phyloP scores from a whole-genome alignment of 2,797 vertebrate genomes.

The Rhinophrynus dorsalis region DNA sequence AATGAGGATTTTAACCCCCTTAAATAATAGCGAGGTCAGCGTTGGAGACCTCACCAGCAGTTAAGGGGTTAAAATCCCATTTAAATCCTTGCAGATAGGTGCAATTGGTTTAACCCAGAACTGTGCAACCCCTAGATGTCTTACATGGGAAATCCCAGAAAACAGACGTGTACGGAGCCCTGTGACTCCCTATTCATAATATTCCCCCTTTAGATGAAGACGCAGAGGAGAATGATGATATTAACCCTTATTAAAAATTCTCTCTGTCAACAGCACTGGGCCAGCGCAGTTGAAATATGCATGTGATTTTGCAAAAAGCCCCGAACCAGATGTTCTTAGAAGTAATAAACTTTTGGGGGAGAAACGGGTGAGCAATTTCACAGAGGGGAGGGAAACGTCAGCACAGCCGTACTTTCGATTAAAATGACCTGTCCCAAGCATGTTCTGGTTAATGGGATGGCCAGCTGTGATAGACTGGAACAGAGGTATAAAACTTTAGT shows the following conservation, averaged over 20 bases:
- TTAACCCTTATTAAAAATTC: conserved; percentile 66
- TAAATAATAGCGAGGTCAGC: too few relatives aligned
- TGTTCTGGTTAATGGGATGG: conserved; percentile 60
- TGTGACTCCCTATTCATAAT: conserved; percentile 55
- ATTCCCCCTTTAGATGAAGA: conserved; percentile 56
- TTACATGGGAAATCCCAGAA: conserved; percentile 57
- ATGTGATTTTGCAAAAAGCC: conserved; percentile 53
- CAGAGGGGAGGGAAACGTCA: conserved; percentile 48
- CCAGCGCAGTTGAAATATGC: conserved; percentile 54
- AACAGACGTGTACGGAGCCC: conserved; percentile 44
- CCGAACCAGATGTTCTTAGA: conserved; percentile 58
- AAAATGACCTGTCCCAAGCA: conserved; percentile 54
- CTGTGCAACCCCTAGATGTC: conserved; percentile 56
- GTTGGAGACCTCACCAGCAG: too few relatives aligned
- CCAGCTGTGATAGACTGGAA: conserved; percentile 51
- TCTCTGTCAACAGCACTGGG: conserved; percentile 58
- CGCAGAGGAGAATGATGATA: conserved; percentile 56
- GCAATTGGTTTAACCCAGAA: too few relatives aligned
- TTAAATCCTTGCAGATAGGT: too few relatives aligned
- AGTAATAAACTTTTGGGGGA: conserved; percentile 48
- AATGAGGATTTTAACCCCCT: too few relatives aligned
- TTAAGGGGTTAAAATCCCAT: too few relatives aligned
- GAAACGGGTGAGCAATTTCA: conserved; percentile 41
- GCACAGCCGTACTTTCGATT: conserved; percentile 58
- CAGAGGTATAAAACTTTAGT: conserved; percentile 38